Conservation (phyloP, 1,140 invertebrate species). For the Atta colombica region DNA sequence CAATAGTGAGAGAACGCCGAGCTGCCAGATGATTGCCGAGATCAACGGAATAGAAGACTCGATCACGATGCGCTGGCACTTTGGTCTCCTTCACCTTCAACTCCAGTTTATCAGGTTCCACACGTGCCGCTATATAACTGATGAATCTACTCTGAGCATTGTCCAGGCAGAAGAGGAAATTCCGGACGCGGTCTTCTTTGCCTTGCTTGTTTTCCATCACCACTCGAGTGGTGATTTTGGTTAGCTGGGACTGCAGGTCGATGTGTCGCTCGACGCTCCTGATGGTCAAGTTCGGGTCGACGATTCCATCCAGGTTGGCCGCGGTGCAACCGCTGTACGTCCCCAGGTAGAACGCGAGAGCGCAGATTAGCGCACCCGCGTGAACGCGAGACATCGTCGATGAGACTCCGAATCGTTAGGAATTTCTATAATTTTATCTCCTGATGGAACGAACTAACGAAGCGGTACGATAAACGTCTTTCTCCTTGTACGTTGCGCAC, state of each 20-base stretch:
- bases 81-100: constrained; percentile 88
- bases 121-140: constrained; percentile 91
- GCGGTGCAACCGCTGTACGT: neutral
- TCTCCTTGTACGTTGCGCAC: neutral
- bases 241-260: constrained; percentile 95
- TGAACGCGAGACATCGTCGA: constrained; percentile 40
- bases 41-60: constrained; percentile 88
- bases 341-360: constrained; percentile 17
- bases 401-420: neutral
- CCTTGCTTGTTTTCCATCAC: constrained; percentile 93
- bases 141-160: constrained; percentile 89
- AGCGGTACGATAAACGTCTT: neutral
- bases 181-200: constrained; percentile 88
- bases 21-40: constrained; percentile 88
- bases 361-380: constrained; percentile 53
- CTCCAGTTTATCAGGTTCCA: constrained; percentile 89
- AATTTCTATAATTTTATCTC: neutral
- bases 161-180: constrained; percentile 92
- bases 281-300: constrained; percentile 88
- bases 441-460: neutral
- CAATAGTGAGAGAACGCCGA: constrained; percentile 88
- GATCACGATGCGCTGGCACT: constrained; percentile 86
- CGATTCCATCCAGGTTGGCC: constrained; percentile 15
- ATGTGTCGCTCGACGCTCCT: constrained; percentile 95
- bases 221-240: constrained; percentile 93